These are phyloP conservation scores for Pyrgilauda ruficollis DNA, from an alignment of 2,113 vertebrate species.

Conservation along the genomic window DNA sequence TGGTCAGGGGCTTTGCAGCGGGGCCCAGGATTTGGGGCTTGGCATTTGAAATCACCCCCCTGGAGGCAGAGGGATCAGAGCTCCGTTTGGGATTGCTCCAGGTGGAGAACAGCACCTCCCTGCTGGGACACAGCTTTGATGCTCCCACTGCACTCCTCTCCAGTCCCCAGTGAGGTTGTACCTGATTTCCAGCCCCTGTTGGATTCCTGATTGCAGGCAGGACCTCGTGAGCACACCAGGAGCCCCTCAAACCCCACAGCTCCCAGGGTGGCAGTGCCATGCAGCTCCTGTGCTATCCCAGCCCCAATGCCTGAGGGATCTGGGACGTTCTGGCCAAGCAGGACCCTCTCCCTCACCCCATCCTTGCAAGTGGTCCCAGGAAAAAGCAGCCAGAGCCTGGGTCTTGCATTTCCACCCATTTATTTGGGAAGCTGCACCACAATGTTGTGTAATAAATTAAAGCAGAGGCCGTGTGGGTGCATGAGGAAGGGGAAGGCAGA, in stretches of 20 bases:
- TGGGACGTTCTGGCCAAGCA: background rate
- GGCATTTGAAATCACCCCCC: rapidly evolving
- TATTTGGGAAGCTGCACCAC: constrained; percentile 14
- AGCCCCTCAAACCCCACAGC: background rate
- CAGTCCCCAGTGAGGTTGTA: background rate
- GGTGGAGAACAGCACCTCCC: background rate
- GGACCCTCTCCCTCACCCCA: background rate
- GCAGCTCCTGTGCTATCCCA: background rate
- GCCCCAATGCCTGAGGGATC: background rate
- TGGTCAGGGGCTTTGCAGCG: rapidly evolving
- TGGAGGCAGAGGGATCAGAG: background rate
- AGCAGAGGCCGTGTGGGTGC: background rate
- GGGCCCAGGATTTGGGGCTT: too few relatives aligned
- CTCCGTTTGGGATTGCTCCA: background rate
- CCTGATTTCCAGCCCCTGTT: background rate
- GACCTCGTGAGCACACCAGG: rapidly evolving
- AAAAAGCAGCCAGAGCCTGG: background rate
- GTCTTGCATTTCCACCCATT: constrained; percentile 13
- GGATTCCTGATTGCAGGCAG: background rate
- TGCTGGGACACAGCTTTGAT: background rate
- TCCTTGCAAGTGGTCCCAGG: background rate
- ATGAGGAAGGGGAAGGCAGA: background rate
- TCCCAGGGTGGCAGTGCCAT: background rate
- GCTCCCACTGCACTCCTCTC: too few relatives aligned
- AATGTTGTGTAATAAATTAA: constrained; percentile 50